Conservation (phyloP, 1,140 invertebrate genomes). For the Drosophila baimaii region DNA sequence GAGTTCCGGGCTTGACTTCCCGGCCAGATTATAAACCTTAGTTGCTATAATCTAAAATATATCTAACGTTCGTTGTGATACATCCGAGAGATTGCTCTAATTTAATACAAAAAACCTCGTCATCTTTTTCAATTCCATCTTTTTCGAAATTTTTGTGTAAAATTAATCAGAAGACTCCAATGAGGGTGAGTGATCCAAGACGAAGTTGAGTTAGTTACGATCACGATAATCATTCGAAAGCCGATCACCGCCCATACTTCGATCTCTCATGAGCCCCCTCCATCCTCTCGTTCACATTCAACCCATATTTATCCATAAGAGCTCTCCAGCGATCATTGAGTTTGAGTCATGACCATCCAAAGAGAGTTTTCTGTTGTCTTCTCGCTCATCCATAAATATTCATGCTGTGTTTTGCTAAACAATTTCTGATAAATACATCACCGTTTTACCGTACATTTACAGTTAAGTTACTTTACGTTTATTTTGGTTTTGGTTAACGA, state of each 20-base stretch:
- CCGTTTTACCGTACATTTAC: constrained; percentile 26
- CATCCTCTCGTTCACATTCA: constrained; percentile 24
- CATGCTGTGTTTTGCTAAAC: constrained; percentile 82
- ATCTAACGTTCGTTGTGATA: constrained; percentile 28
- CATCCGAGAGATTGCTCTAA: constrained; percentile 40
- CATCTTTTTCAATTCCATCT: constrained; percentile 59
- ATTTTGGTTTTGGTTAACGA: constrained; percentile 51
- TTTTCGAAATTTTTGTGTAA: constrained; percentile 59
- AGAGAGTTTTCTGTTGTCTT: constrained; percentile 21
- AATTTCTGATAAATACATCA: constrained; percentile 34
- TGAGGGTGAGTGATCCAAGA: constrained; percentile 80
- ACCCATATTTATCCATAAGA: constrained; percentile 6
- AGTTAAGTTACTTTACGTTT: constrained; percentile 19
- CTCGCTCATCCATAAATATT: constrained; percentile 58
- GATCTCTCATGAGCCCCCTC: constrained; percentile 27
- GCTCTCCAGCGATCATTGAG: constrained; percentile 16
- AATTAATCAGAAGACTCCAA: constrained; percentile 81
- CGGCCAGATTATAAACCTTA: not conserved
- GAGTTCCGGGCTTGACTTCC: constrained; percentile 78
- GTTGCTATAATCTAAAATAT: constrained; percentile 1
- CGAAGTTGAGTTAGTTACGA: constrained; percentile 49
- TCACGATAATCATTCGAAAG: constrained; percentile 28
- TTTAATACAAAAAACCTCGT: constrained; percentile 53
- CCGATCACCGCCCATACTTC: constrained; percentile 45
- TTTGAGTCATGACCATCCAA: constrained; percentile 11